Evolutionary conservation across 2,113 vertebrate genomes (phyloP).

Genomic region (Laticauda colubrina): DNA sequence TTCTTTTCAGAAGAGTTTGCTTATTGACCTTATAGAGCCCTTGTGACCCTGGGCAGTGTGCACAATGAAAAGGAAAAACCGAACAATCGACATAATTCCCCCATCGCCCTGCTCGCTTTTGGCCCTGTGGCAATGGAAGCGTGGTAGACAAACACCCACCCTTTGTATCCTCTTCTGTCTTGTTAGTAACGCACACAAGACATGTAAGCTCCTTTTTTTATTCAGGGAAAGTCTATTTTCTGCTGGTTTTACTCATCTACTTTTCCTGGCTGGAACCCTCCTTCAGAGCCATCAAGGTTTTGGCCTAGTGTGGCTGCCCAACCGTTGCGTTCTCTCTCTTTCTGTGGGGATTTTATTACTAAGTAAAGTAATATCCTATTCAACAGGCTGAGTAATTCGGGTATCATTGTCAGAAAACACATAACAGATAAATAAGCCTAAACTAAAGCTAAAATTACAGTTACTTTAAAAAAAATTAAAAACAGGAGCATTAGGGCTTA

Average conservation of each 20-base stretch:
- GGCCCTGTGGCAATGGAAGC: background rate
- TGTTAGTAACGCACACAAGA: background rate
- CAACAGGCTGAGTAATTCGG: too few relatives aligned
- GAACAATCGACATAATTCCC: background rate
- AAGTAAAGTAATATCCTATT: background rate
- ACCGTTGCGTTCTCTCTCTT: background rate
- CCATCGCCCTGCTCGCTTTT: background rate
- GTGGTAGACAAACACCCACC: too few relatives aligned
- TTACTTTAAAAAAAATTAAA: background rate
- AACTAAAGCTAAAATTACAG: background rate
- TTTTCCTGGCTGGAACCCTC: background rate
- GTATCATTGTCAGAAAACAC: background rate
- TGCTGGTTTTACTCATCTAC: background rate
- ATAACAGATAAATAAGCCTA: background rate
- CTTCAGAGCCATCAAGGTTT: background rate
- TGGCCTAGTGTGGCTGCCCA: background rate
- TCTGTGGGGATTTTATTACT: too few relatives aligned
- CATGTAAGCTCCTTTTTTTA: background rate
- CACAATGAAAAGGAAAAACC: too few relatives aligned
- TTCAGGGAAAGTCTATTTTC: background rate
- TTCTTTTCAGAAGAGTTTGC: background rate
- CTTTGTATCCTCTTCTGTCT: background rate
- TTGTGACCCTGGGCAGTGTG: background rate
- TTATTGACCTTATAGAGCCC: background rate
- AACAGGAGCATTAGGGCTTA: too few relatives aligned